Evolutionary conservation across 2,888 invertebrate genomes (phyloP).

Genomic region (Ischnus inquisitorius): DNA sequence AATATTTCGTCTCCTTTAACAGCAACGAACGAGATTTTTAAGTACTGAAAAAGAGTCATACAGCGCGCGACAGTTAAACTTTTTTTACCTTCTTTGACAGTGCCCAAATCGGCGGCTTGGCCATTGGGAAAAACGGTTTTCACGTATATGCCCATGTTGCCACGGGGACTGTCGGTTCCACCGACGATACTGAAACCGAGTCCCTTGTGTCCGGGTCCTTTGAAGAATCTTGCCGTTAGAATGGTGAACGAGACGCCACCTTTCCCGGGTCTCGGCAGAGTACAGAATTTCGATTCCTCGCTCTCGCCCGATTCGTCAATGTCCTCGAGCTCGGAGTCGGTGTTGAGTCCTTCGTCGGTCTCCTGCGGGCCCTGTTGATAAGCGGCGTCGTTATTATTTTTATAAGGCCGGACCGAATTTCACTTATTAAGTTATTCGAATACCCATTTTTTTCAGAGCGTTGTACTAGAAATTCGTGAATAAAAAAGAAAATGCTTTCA

Average conservation of each 20-base stretch:
- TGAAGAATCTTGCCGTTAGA: conserved; percentile 89
- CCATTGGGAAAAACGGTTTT: conserved; percentile 95
- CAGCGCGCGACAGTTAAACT: no score
- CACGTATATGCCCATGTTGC: conserved; percentile 95
- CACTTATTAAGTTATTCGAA: no score
- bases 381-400: not conserved
- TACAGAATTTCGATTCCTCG: conserved; percentile 88
- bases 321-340: conserved; percentile 83
- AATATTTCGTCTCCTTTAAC: conserved; percentile 92
- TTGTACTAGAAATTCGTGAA: no score
- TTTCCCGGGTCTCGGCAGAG: conserved; percentile 87
- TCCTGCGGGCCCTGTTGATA: conserved; percentile 82
- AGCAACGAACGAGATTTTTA: not conserved
- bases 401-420: not conserved
- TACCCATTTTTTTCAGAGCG: not conserved
- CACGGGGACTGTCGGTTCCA: conserved; percentile 94
- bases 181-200: conserved; percentile 96
- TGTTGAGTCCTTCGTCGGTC: conserved; percentile 82
- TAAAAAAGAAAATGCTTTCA: conserved; percentile 39
- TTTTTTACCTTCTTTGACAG: conserved; percentile 91
- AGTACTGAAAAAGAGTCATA: no score
- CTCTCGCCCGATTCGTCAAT: conserved; percentile 86
- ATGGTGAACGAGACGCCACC: conserved; percentile 87
- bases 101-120: conserved; percentile 93
- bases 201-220: conserved; percentile 94